These are phyloP conservation scores for Formica aserva DNA, from an alignment of 2,888 invertebrate genomes.

Conservation along the genomic window DNA sequence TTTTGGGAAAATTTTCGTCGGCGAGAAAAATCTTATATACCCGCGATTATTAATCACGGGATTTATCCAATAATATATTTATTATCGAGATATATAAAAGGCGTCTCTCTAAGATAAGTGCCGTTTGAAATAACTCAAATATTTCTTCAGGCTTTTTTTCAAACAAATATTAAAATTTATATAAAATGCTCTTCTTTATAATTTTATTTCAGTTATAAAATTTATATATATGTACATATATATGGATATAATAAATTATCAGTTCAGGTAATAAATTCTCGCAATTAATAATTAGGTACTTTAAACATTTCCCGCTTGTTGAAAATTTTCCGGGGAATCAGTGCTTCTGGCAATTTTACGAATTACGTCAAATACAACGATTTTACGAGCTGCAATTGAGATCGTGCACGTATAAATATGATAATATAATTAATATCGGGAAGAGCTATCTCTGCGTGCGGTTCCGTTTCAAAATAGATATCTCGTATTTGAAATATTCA, in stretches of 20 bases:
- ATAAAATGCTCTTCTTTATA: background rate
- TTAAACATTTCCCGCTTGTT: background rate
- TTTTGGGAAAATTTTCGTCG: background rate
- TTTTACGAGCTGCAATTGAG: background rate
- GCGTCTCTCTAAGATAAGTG: background rate
- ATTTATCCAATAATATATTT: background rate
- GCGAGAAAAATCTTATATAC: background rate
- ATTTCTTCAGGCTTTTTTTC: background rate
- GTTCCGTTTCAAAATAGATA: background rate
- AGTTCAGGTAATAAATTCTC: background rate
- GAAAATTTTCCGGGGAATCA: background rate
- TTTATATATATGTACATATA: background rate
- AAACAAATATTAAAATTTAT: background rate
- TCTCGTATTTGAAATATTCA: background rate
- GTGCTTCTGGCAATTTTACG: background rate
- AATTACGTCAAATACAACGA: conserved; percentile 18
- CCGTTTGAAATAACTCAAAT: background rate
- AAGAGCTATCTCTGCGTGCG: background rate
- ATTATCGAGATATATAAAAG: background rate
- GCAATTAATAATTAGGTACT: background rate
- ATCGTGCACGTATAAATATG: background rate
- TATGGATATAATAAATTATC: too few relatives aligned
- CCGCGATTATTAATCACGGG: background rate
- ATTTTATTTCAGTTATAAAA: background rate
- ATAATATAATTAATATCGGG: background rate